Evolutionary conservation across 2,797 vertebrate species (phyloP).

Genomic region (Loris lydekkerianus): DNA sequence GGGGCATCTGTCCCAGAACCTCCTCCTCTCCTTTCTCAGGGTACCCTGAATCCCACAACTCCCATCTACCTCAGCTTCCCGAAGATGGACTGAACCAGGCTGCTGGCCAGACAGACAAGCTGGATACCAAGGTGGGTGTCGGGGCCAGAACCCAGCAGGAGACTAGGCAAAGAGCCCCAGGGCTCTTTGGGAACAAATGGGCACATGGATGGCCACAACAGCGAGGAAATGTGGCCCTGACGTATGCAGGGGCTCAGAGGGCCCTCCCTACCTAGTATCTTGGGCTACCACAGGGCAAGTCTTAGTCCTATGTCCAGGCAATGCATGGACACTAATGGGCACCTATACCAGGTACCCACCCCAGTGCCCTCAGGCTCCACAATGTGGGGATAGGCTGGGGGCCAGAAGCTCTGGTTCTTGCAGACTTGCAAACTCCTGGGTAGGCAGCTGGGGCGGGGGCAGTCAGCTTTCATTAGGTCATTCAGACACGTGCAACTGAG

Average conservation of each 20-base stretch:
- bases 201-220: not conserved
- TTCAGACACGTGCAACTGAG: not conserved
- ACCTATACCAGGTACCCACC: not conserved
- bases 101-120: constrained; percentile 74
- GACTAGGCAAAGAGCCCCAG: constrained; percentile 51
- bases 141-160: constrained; percentile 41
- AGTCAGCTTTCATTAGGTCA: not conserved
- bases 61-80: constrained; percentile 56
- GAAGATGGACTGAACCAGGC: constrained; percentile 80
- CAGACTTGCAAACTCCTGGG: not conserved
- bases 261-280: not conserved
- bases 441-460: not conserved
- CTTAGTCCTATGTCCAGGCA: not conserved
- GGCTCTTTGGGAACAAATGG: constrained; percentile 48
- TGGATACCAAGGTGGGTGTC: constrained; percentile 81
- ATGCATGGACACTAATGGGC: not conserved
- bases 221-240: constrained; percentile 22
- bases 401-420: not conserved
- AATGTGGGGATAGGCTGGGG: not conserved
- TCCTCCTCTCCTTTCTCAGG: constrained; percentile 79
- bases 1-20: constrained; percentile 53
- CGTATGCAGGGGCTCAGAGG: not conserved
- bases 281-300: not conserved
- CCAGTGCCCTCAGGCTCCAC: not conserved
- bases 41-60: constrained; percentile 68